Percentiles rank a stretch among this genome's conserved stretches.
Conservation (phyloP, 2,113 vertebrate genomes). For the Platysteira castanea region DNA sequence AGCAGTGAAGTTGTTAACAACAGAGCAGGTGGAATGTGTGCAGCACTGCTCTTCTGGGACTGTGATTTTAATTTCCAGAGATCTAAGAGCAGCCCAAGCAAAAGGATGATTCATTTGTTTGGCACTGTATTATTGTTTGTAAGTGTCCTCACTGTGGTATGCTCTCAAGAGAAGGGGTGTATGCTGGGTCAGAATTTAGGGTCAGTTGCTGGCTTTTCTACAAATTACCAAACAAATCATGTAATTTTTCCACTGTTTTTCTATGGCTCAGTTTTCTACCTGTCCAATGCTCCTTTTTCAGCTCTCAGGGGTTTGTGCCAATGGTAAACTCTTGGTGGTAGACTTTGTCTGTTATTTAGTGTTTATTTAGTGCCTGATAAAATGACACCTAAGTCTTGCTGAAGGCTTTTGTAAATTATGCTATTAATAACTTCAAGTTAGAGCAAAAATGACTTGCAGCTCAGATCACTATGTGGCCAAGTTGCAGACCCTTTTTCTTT, state of each 20-base stretch:
- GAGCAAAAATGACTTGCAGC: not conserved
- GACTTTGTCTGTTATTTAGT: not conserved
- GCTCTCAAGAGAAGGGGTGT: not conserved
- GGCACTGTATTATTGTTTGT: not conserved
- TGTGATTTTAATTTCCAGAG: not conserved
- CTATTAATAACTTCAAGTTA: not conserved
- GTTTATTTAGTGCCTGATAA: not conserved
- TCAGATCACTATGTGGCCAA: not conserved
- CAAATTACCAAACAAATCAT: not conserved
- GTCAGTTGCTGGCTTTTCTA: not conserved
- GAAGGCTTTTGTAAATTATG: conserved; percentile 6
- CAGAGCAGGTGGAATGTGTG: not conserved
- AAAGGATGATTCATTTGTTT: not conserved
- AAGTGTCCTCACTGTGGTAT: not conserved
- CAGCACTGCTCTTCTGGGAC: not conserved
- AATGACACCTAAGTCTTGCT: not conserved
- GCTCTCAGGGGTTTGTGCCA: not conserved
- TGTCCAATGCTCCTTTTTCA: not conserved
- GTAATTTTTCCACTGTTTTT: not conserved
- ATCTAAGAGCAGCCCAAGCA: not conserved
- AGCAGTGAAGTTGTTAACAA: not conserved
- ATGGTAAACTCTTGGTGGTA: not conserved
- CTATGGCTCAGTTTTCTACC: not conserved
- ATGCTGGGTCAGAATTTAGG: not conserved
- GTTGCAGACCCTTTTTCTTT: not conserved